Evolutionary conservation across 2,888 invertebrate species (phyloP), one percentile per base, ranked within the genome.

Genomic region (Alviniconcha strummeri): DNA sequence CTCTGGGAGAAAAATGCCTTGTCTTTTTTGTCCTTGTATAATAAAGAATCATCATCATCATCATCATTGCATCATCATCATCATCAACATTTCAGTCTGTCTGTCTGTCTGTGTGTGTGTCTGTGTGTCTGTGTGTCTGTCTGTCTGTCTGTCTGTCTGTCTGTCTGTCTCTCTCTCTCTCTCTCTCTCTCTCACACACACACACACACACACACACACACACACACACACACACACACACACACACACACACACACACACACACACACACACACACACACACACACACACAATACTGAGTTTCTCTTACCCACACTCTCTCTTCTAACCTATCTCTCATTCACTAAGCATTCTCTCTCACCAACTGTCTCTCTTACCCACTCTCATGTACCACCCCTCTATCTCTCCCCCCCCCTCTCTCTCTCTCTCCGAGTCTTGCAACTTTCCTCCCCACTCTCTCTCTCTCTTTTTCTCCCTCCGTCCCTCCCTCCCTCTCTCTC

Each of bases 101-200:
- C 19, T 64, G 79, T 60, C 64, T 79, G 64, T 60, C 64, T 79
- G 79, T 67, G 54, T 80, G 67, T 67, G 80, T 67, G 80, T 67
- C 52, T 67, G 79, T 54, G 54, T 64, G 64, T 17, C 69, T 69
- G 17, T 11, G n/a, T 69, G n/a, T 69, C 69, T 69, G 7, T 69
- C 13, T 69, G 15, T 69, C n/a, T 69, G 2, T 69, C 8, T 69
- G n/a, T 69, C 9, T 69, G 17, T 69, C 69, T 17, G 17, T 69
- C 69, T 69, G 17, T 69, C 69, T 69, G 17, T 69, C 69, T 69
- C 4, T 69, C 69, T 69, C 15, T 15, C 13, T 69, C 69, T 69
- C 69, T 69, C 69, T 69, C 69, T 6, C 17, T 69, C 64, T 11
- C 64, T 5, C 15, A 69, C 8, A 69, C 69, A 69, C 8, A 69